Base-by-base conservation (phyloP, 1,140 invertebrate genomes). In the Sminthurides bifidus region DNA sequence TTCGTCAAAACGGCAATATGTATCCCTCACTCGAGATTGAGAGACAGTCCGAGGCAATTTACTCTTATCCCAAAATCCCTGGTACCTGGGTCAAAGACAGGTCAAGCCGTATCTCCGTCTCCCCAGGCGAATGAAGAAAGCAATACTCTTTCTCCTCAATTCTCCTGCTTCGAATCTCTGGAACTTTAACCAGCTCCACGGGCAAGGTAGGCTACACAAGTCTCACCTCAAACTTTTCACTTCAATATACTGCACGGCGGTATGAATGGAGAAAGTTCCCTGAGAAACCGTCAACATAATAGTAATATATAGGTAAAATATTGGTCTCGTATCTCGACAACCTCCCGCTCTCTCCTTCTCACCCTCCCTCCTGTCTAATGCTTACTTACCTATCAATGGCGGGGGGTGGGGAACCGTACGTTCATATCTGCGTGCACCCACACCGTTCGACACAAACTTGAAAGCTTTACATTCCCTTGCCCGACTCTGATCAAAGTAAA, bases 141-240 rank as follows among this genome's bases (percentile, higher is more conserved):
- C n/a, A n/a, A n/a, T n/a, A n/a, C 38, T 41, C 5, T 41, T 21
- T 41, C 38, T 17, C 23, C 38, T n/a, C 38, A 5, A 41, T 21
- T 41, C 38, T n/a, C 38, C n/a, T 8, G 23, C n/a, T 41, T n/a
- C n/a, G n/a, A 10, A 40, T 35, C n/a, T 21, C 19, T 33, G 27
- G 35, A 40, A 30, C 50, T 24, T 52, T n/a, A 38, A 35, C 30
- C 26, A 29, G 38, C 29, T 30, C 51, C 26, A n/a, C 38, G 29
- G 21, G 23, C 21, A 52, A 19, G 41, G 17, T 21, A 41, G 4
- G 4, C 38, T 41, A 15, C 23, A 41, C 38, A 41, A 8, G 8
- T 45, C 46, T 48, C 55, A 51, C 46, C 55, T 57, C 55, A 52
- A 57, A 57, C 55, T 57, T 57, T 57, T 45, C 55, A 57, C 55